phyloP scores from a whole-genome alignment of 2,113 vertebrate species.

The Diphyllodes magnificus region DNA sequence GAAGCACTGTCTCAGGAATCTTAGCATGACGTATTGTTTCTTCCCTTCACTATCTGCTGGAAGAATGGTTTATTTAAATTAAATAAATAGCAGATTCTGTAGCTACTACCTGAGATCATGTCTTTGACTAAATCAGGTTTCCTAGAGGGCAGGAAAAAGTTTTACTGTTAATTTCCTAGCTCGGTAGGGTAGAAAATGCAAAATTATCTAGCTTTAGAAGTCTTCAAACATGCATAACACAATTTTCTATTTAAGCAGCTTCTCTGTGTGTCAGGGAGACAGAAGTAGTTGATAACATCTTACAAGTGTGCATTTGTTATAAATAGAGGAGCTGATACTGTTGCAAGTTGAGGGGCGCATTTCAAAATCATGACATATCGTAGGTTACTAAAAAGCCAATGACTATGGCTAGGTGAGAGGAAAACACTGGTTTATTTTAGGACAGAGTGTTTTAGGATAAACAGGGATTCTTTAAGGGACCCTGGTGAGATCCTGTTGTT shows the following conservation, averaged over 20 bases:
- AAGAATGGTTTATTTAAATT: constrained; percentile 20
- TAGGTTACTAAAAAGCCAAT: not conserved
- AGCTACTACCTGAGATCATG: not conserved
- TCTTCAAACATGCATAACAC: not conserved
- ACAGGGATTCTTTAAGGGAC: not conserved
- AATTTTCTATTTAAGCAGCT: not conserved
- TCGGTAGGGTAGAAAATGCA: constrained; percentile 32
- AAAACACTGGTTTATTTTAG: not conserved
- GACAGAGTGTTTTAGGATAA: not conserved
- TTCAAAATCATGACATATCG: not conserved
- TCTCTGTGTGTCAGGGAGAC: not conserved
- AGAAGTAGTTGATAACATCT: constrained; percentile 8
- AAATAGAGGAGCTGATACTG: not conserved
- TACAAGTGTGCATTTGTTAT: not conserved
- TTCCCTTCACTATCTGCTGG: not conserved
- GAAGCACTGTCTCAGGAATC: not conserved
- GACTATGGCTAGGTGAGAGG: not conserved
- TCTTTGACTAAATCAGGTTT: not conserved
- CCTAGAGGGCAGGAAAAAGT: not conserved
- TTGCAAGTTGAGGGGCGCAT: not conserved
- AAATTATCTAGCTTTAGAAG: not conserved
- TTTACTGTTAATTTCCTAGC: constrained; percentile 41
- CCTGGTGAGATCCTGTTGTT: not conserved
- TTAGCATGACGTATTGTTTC: not conserved
- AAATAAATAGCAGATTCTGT: constrained; percentile 15